Conservation (phyloP, 53 echinoderm and acorn worm genomes). For the Arbacia lixula region DNA sequence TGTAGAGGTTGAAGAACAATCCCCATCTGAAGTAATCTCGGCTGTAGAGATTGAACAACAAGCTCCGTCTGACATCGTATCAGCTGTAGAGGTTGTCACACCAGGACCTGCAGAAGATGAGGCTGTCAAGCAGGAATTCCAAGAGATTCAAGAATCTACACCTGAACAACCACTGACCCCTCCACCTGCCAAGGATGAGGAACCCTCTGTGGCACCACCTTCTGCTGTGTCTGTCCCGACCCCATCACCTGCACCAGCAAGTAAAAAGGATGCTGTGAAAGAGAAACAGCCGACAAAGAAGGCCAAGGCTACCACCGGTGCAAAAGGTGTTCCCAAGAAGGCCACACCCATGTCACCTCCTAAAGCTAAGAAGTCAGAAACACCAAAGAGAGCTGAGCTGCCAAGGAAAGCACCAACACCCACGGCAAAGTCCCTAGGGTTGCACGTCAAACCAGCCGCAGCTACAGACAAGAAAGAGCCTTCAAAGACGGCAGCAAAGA, state of each 20-base stretch:
- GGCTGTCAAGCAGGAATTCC: neutral
- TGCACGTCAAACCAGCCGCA: conserved; percentile 2
- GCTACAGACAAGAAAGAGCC: neutral
- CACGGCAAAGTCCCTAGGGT: no score
- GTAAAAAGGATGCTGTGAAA: neutral
- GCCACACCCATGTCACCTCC: neutral
- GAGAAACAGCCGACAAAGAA: neutral
- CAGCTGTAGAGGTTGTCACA: conserved; percentile 2
- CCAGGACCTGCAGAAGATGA: neutral
- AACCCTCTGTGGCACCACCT: neutral
- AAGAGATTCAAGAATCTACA: neutral
- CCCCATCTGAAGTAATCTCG: no score
- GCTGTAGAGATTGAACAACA: no score
- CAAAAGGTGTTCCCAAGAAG: neutral
- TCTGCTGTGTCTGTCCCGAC: neutral
- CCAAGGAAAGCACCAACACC: conserved; percentile 19
- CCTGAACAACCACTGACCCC: neutral
- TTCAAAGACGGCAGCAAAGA: conserved; percentile 1
- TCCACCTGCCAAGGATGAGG: neutral
- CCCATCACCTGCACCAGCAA: neutral
- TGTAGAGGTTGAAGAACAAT: no score
- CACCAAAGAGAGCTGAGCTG: conserved; percentile 5
- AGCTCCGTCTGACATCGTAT: no score
- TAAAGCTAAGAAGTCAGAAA: neutral
- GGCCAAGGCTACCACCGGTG: conserved; percentile 1